phyloP scores from a whole-genome alignment of 1,140 invertebrate genomes.

The Anthonomus grandis region DNA sequence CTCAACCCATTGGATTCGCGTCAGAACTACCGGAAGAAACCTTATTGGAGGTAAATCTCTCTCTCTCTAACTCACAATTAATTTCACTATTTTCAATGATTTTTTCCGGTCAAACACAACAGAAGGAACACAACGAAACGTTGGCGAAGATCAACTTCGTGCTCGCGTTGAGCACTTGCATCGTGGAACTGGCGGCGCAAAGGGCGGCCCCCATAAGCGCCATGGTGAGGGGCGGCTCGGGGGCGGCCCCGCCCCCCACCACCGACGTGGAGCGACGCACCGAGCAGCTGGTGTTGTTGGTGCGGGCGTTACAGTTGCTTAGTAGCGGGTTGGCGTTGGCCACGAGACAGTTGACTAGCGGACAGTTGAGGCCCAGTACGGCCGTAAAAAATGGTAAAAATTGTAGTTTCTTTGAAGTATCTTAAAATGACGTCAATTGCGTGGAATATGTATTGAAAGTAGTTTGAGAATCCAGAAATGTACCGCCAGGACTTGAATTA shows the following conservation, averaged over 20 bases:
- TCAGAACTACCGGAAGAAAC: constrained; percentile 95
- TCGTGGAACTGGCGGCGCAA: constrained; percentile 79
- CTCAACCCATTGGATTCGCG: constrained; percentile 73
- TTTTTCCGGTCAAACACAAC: constrained; percentile 14
- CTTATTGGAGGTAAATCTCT: constrained; percentile 70
- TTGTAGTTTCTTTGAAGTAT: no score
- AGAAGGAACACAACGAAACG: constrained; percentile 90
- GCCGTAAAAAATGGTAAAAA: constrained; percentile 81
- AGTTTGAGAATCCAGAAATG: no score
- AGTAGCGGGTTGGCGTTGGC: constrained; percentile 89
- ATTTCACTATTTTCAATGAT: not conserved
- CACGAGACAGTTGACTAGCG: constrained; percentile 78
- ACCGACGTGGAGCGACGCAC: constrained; percentile 56
- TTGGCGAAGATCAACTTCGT: constrained; percentile 93
- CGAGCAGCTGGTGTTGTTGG: constrained; percentile 89
- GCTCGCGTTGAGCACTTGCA: constrained; percentile 83
- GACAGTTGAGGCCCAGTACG: constrained; percentile 82
- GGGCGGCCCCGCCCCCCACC: constrained; percentile 46
- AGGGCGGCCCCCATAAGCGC: constrained; percentile 69
- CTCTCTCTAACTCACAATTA: not conserved
- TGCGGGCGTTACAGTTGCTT: constrained; percentile 84
- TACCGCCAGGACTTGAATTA: no score
- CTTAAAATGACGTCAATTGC: no score
- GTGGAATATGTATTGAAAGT: no score
- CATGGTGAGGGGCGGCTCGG: constrained; percentile 44